These are phyloP conservation scores for Toxotes chatareus DNA, from an alignment of 2,113 vertebrate species.

Conservation along the genomic window DNA sequence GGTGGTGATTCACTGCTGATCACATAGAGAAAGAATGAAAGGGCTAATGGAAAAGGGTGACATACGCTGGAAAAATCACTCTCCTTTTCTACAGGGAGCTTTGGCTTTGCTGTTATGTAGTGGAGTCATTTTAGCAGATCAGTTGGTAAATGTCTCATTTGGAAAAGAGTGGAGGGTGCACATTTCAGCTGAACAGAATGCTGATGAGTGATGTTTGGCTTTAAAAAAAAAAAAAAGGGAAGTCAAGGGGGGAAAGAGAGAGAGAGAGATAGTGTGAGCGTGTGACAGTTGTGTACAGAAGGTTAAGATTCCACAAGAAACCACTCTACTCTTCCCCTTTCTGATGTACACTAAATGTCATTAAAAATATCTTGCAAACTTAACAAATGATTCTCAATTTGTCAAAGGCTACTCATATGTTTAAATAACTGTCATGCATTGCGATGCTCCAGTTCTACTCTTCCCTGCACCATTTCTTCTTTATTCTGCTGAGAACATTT, in stretches of 20 bases:
- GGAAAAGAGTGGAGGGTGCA: not conserved
- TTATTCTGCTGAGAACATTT: not conserved
- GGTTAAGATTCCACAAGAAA: slow-evolving; percentile 33
- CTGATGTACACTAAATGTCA: slow-evolving; percentile 1
- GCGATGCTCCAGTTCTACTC: not conserved
- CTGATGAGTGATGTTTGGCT: slow-evolving; percentile 54
- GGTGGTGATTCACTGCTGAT: slow-evolving; percentile 70
- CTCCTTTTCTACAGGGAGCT: slow-evolving; percentile 12
- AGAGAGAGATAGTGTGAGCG: not conserved
- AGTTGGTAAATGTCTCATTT: slow-evolving; percentile 15
- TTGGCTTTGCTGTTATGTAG: slow-evolving; percentile 8
- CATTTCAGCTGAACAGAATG: slow-evolving; percentile 50
- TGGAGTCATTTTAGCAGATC: slow-evolving; percentile 16
- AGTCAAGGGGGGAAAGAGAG: slow-evolving; percentile 37
- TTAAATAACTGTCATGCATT: not conserved
- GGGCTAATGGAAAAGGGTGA: slow-evolving; percentile 59
- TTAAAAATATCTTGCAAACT: not conserved
- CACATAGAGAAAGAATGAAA: slow-evolving; percentile 61
- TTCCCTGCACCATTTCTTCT: not conserved
- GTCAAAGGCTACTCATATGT: not conserved
- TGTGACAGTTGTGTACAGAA: slow-evolving; percentile 27
- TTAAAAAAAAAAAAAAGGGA: slow-evolving; percentile 55
- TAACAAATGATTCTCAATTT: not conserved
- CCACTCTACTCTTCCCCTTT: slow-evolving; percentile 67
- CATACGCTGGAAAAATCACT: slow-evolving; percentile 49